A percentile compares a stretch with the other conserved stretches of the same genome.
phyloP scores from a whole-genome alignment of 2,113 vertebrate species.

The Labrus mixtus region DNA sequence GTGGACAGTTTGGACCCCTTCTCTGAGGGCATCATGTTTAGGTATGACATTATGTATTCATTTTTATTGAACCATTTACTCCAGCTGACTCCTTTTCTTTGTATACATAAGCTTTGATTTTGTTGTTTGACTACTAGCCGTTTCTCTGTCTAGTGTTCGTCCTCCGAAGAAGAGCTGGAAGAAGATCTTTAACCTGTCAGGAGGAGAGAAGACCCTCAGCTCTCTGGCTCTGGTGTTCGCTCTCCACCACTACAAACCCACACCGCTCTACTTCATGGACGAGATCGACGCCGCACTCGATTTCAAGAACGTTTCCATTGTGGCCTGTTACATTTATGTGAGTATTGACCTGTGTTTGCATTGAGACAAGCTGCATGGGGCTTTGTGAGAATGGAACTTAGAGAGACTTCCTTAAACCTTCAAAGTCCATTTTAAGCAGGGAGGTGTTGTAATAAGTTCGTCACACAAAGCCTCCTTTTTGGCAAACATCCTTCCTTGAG shows the following conservation, averaged over 20 bases:
- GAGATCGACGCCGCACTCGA: slow-evolving; percentile 98
- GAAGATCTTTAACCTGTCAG: slow-evolving; percentile 98
- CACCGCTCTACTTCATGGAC: slow-evolving; percentile 98
- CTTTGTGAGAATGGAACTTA: background rate
- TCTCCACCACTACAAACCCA: slow-evolving; percentile 97
- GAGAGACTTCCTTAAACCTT: too few species aligned
- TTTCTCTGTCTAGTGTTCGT: slow-evolving; percentile 85
- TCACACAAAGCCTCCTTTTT: background rate
- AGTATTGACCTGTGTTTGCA: slow-evolving; percentile 71
- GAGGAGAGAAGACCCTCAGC: slow-evolving; percentile 98
- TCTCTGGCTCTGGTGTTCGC: slow-evolving; percentile 97
- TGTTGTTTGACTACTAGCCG: too few species aligned
- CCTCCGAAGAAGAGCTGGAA: slow-evolving; percentile 99
- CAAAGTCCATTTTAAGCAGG: background rate
- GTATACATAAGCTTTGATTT: background rate
- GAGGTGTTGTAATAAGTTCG: background rate
- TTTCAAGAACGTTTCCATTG: slow-evolving; percentile 99
- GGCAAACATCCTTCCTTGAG: background rate
- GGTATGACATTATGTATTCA: slow-evolving; percentile 77
- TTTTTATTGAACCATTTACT: background rate
- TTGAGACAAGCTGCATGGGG: background rate
- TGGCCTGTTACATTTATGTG: slow-evolving; percentile 97
- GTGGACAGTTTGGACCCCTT: slow-evolving; percentile 98
- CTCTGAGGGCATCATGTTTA: slow-evolving; percentile 98
- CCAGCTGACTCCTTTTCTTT: background rate